Evolutionary conservation across 2,113 vertebrate species (phyloP), one percentile per base, ranked within the genome.

Genomic region (Melanotaenia duboulayi): DNA sequence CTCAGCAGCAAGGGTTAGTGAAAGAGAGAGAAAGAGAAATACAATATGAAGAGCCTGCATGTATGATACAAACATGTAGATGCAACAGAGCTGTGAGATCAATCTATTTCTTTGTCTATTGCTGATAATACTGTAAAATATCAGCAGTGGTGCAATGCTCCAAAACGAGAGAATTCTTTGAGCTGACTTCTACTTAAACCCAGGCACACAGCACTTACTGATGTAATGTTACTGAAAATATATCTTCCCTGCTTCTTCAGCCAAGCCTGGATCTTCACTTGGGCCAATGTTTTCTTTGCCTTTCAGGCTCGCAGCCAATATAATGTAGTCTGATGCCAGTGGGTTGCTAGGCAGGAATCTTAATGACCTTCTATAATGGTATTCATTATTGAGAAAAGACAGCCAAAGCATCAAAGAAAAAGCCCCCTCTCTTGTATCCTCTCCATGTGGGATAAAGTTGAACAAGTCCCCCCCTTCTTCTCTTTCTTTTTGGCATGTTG

Each of bases 171-270:
- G 73, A 70, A 44, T 50, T 57, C 24, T 73, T 65, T 24, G 13
- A 56, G 59, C 40, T 71, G 70, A 80, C 64, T 54, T 59, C 64
- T 64, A 83, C 19, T 65, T 74, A 72, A 82, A 83, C 63, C 70
- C 50, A 76, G 22, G 63, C 74, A 73, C 60, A 22, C 52, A 54
- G 72, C 81, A 61, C 60, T 80, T 73, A 79, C 76, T 85, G 82
- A 89, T 83, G 82, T 89, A 58, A 86, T 81, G 76, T 82, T 86
- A 63, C 76, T 75, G 86, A 82, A 86, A 88, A 89, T 82, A 78
- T 83, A 81, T 90, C 74, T 84, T 39, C 40, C 74, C 46, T 25
- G 44, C 63, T 60, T 32, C 48, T 32, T 54, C 52, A 71, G 81
- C 82, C 78, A 73, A 81, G 51, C 50, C 25, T 4, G 13, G 46